Base-by-base conservation (phyloP, 2,113 vertebrate genomes). In the Lucifuga dentata region DNA sequence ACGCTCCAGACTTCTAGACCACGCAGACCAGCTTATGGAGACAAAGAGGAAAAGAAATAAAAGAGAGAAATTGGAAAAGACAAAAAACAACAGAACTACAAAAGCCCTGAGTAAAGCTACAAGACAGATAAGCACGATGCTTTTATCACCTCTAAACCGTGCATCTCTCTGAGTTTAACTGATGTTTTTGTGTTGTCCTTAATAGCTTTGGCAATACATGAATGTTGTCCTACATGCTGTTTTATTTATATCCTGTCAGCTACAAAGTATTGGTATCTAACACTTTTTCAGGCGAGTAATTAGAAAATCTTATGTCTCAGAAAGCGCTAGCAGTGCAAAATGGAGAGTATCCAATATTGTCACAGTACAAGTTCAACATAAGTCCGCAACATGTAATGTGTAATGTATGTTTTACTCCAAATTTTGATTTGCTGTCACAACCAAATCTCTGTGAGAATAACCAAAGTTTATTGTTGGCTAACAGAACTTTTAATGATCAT, bases 261-360 rank as follows among this genome's bases (percentile, higher is more conserved):
- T 66, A 81, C 70, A 82, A 86, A 87, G 74, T 50, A 35, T 9
- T 65, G 45, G 68, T 79, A 77, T 68, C 68, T 75, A 55, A 32
- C 57, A 35, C 51, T 29, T 55, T 73, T 79, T 75, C 36, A 60
- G 52, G 62, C 61, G 9, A 48, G 55, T 79, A 86, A 87, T 87
- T 83, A 85, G 73, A 77, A 85, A 88, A 87, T 80, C 69, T 62
- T 81, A 68, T 85, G 86, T 85, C 82, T 82, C 52, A 81, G 45
- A 41, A 55, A 72, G 1, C 44, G 26, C 44, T 67, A 65, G 43
- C 17, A 36, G 49, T 2, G 19, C 59, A 49, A 52, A 69, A 51
- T 12, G 2, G 52, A 66, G 17, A 36, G 35, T 72, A 81, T 68
- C 70, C 55, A 82, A 84, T 76, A 41, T 40, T 62, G 26, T 39